Evolutionary conservation across 2,113 vertebrate species (phyloP).

Genomic region (Podiceps cristatus): DNA sequence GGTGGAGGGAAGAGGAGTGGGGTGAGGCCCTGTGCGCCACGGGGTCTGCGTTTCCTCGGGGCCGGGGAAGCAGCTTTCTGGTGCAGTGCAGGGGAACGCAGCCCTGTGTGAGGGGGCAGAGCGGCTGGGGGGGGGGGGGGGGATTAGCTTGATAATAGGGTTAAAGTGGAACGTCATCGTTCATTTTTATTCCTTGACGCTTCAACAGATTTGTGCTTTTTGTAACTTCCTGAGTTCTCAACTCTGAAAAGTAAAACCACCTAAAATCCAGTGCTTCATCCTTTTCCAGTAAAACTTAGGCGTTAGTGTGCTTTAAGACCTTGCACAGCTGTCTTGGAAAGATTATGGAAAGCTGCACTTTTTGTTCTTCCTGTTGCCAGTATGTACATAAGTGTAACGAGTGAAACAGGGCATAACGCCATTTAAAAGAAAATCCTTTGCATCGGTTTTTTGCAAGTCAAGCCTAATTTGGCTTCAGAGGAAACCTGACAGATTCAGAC

Average conservation of each 20-base stretch:
- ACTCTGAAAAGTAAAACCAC: not conserved
- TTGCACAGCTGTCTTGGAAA: not conserved
- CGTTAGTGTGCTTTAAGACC: not conserved
- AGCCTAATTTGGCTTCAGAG: not conserved
- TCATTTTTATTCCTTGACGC: not conserved
- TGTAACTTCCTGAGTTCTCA: not conserved
- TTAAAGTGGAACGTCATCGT: not conserved
- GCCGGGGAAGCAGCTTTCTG: not conserved
- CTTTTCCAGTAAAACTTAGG: not conserved
- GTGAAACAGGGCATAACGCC: not conserved
- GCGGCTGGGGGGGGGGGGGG: not conserved
- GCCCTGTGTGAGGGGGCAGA: not conserved
- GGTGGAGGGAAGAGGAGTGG: rapidly evolving
- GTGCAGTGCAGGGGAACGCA: too few relatives aligned
- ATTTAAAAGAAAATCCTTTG: not conserved
- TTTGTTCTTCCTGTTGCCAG: rapidly evolving
- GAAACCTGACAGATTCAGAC: not conserved
- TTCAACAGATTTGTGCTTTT: not conserved
- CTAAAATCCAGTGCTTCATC: not conserved
- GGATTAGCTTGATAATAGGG: rapidly evolving
- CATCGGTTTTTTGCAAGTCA: not conserved
- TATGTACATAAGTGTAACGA: rapidly evolving
- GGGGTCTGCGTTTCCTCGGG: too few relatives aligned
- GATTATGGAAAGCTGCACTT: rapidly evolving
- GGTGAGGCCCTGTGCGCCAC: rapidly evolving